Percentiles rank a stretch among this genome's conserved stretches.
phyloP scores from a whole-genome alignment of 2,888 invertebrate genomes.

The Encarsia formosa region DNA sequence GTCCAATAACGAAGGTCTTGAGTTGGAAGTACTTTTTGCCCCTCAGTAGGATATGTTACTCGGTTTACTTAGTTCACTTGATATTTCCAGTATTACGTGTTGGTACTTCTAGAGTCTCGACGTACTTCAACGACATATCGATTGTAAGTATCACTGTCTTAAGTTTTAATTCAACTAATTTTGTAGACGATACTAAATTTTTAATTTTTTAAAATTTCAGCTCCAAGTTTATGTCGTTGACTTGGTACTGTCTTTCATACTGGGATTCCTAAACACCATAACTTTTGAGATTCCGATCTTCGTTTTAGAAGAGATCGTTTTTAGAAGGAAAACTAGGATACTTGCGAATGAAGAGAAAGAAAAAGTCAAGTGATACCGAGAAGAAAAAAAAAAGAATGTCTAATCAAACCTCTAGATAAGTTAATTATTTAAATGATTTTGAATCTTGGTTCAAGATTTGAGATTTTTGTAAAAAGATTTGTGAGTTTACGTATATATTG shows the following conservation, averaged over 20 bases:
- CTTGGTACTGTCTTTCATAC: slow-evolving; percentile 4
- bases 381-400: no score
- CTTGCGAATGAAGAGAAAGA: no score
- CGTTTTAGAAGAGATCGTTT: slow-evolving; percentile 17
- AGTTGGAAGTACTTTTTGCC: slow-evolving; percentile 32
- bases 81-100: slow-evolving; percentile 23
- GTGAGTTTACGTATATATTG: no score
- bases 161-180: no score
- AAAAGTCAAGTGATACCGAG: no score
- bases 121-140: slow-evolving; percentile 21
- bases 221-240: slow-evolving; percentile 3
- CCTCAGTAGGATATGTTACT: slow-evolving; percentile 32
- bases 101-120: slow-evolving; percentile 12
- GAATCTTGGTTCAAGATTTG: no score
- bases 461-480: no score
- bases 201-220: no score
- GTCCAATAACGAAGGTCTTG: slow-evolving; percentile 27
- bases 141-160: slow-evolving; percentile 19
- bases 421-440: no score
- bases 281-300: slow-evolving; percentile 21
- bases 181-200: no score
- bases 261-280: slow-evolving; percentile 17
- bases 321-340: no score
- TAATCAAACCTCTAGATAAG: no score
- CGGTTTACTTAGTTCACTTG: slow-evolving; percentile 32